Base-by-base conservation (phyloP, 2,797 vertebrate species). In the Meda fulgida region DNA sequence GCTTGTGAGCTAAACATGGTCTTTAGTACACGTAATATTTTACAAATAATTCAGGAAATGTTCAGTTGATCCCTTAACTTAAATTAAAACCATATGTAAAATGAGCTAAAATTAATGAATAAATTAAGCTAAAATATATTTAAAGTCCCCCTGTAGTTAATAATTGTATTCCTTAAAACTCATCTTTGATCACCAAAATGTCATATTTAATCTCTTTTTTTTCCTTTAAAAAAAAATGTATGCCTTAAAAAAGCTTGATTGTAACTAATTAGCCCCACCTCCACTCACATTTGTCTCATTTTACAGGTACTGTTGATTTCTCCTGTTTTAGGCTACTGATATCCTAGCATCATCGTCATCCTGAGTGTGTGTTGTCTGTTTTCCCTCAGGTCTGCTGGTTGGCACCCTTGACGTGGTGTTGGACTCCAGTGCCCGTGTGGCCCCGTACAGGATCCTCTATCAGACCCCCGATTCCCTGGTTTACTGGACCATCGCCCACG, bases 401-500 rank as follows among this genome's bases (percentile, higher is more conserved):
- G 98, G 98, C 58, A 99, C 98, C 76, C 94, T 99, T 69, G 98
- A 99, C 80, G 98, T 99, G 0, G 97, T 99, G 72, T 83, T 99
- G 94, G 98, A 99, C 94, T 99, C 98, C 65, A 99, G 97, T 38
- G 98, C 98, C 84, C 97, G 98, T 13, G 96, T 98, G 67, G 97
- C 97, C 60, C 98, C 98, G 0, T 99, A 98, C 90, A 95, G 98
- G 89, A 99, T 99, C 90, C 96, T 99, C 43, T 99, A 99, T 92
- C 98, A 99, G 93, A 98, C 98, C 2, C 98, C 98, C 0, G 98
- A 99, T 91, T 98, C 98, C 53, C 91, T 98, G 88, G 93, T 95
- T 73, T 99, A 98, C 87, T 99, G 97, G 97, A 97, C 97, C 92
- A 97, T 99, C 8, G 98, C 98, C 88, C 98, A 98, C 85, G 98